Percentiles rank a stretch among this genome's conserved stretches.
phyloP scores from a whole-genome alignment of 2,888 invertebrate species.

The Eulithis prunata region DNA sequence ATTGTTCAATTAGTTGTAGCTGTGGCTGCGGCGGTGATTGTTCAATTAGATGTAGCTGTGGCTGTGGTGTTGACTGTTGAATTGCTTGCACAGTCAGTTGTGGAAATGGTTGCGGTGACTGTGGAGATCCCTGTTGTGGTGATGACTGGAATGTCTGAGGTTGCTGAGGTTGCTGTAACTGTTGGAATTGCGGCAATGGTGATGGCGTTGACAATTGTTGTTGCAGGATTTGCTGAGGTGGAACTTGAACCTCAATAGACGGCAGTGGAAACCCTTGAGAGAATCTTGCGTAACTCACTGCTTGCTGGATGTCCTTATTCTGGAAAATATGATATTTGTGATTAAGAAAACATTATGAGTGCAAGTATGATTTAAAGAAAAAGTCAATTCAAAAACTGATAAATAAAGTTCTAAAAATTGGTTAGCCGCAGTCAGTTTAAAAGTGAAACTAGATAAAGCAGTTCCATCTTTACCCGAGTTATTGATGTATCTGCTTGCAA shows the following conservation, averaged over 20 bases:
- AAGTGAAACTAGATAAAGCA: no score
- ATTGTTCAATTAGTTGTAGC: constrained; percentile 6
- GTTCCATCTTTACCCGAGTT: constrained; percentile 22
- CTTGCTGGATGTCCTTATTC: constrained; percentile 58
- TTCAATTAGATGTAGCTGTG: not conserved
- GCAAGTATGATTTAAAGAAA: no score
- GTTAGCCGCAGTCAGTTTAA: no score
- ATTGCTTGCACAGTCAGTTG: constrained; percentile 9
- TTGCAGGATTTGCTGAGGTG: constrained; percentile 27
- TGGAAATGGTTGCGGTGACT: constrained; percentile 8
- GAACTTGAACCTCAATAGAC: constrained; percentile 33
- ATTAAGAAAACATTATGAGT: no score
- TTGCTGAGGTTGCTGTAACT: constrained; percentile 19
- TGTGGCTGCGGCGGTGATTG: not conserved
- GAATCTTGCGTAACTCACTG: constrained; percentile 69
- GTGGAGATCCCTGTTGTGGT: constrained; percentile 10
- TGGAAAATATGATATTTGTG: constrained; percentile 45
- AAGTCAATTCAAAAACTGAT: no score
- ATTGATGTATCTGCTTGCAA: constrained; percentile 14
- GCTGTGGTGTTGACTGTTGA: constrained; percentile 14
- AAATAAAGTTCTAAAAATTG: no score
- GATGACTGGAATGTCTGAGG: constrained; percentile 20
- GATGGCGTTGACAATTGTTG: constrained; percentile 34
- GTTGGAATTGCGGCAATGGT: constrained; percentile 29
- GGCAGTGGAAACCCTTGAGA: constrained; percentile 54